Base-by-base conservation (phyloP, 2,888 invertebrate species). In the Trachelus stipa region DNA sequence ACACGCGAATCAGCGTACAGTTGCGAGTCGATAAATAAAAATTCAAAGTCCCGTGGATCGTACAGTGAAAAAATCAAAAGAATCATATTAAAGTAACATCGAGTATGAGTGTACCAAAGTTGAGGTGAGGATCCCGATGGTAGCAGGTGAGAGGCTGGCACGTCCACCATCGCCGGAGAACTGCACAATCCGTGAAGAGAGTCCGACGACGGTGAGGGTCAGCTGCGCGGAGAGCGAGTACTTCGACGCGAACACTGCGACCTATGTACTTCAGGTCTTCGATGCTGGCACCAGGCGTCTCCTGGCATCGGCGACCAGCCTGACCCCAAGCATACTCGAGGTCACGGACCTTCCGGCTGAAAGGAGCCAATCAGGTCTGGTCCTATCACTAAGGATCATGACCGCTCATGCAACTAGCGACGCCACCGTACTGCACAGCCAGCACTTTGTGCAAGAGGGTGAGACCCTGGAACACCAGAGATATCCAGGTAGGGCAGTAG, bases 211-310 rank as follows among this genome's bases (percentile, higher is more conserved):
- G 82, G 90, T 93, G 81, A 90, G 90, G 85, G 91, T 93, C 82
- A 92, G 91, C 88, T 93, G 93, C 87, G 91, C 92, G 79, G 90
- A 92, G 83, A 88, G 91, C 83, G 90, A 91, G 83, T 86, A 88
- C 83, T 85, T 88, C 81, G 90, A 89, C 82, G 84, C 88, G 76
- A 90, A 87, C 84, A 89, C 87, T 69, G 89, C 91, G 81, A 92
- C 92, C 81, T 93, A 92, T 87, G 88, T 93, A 75, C 91, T 93
- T 82, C 93, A 93, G 88, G 93, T 92, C 79, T 93, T 92, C 89
- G 93, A 93, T 83, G 93, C 93, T 68, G 92, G 92, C 81, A 92
- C 92, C 76, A 91, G 93, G 34, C 90, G 92, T 74, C 90, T 93
- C 76, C 87, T 93, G 81, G 93, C 92, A 77, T 93, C 93, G 73